phyloP scores from a whole-genome alignment of 35 echinoderm and acorn worm species.

The Amphiura filiformis region DNA sequence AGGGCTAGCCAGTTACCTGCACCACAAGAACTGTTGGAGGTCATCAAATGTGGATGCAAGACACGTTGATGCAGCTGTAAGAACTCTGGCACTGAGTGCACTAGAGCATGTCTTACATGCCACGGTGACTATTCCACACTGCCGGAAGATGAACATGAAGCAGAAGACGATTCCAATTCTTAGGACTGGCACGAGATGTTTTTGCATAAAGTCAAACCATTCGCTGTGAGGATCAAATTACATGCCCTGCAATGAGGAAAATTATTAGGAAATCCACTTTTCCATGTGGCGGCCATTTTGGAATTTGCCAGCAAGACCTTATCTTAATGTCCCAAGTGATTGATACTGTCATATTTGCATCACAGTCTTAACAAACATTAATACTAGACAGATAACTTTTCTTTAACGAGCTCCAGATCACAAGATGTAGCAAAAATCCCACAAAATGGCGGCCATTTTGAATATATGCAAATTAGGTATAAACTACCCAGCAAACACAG shows the following conservation, averaged over 20 bases:
- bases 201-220: not conserved
- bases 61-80: conserved; percentile 54
- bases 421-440: not conserved
- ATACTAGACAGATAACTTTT: not conserved
- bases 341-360: not conserved
- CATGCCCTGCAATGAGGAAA: too few relatives aligned
- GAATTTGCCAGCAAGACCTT: not conserved
- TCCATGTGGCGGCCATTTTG: too few relatives aligned
- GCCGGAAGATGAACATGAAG: not conserved
- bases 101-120: conserved; percentile 24
- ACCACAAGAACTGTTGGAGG: conserved; percentile 15
- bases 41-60: conserved; percentile 53
- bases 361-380: not conserved
- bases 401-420: too few relatives aligned
- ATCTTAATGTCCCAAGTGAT: not conserved
- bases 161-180: not conserved
- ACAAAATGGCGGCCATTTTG: not conserved
- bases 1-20: too few relatives aligned
- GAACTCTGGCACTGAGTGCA: conserved; percentile 41
- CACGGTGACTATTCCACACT: conserved; percentile 30
- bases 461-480: not conserved
- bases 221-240: not conserved
- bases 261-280: too few relatives aligned
- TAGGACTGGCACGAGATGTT: not conserved
- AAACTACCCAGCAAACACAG: too few relatives aligned